Conservation (phyloP, 2,113 vertebrate genomes). For the Pan paniscus region DNA sequence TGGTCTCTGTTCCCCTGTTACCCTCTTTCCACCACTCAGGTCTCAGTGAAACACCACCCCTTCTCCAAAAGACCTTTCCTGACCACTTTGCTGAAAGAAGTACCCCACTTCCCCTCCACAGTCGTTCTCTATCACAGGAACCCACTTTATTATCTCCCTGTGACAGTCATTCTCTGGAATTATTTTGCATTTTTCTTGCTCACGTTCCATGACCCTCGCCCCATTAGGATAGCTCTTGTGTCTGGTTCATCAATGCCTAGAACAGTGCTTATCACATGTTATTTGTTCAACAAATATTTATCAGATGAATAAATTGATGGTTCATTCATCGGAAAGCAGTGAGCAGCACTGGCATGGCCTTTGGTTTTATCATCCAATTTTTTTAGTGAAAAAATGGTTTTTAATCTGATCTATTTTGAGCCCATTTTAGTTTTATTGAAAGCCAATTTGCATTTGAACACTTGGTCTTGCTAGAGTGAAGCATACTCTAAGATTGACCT, state of each 20-base stretch:
- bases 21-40: neutral
- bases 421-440: neutral
- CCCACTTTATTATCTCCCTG: neutral
- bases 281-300: neutral
- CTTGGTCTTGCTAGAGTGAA: neutral
- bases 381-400: neutral
- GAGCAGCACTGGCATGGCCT: neutral
- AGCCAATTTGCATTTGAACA: neutral
- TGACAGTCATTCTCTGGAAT: neutral
- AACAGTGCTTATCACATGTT: neutral
- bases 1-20: neutral
- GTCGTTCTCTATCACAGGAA: neutral
- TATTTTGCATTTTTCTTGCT: neutral
- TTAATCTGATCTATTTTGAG: neutral
- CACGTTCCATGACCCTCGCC: neutral
- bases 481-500: neutral
- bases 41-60: neutral
- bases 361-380: neutral
- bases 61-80: neutral
- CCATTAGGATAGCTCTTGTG: neutral
- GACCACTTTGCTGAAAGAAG: neutral
- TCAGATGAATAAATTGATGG: neutral
- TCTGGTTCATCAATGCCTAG: neutral
- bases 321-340: neutral
- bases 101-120: neutral